phyloP scores from a whole-genome alignment of 2,888 invertebrate species.

The Eupeodes luniger region DNA sequence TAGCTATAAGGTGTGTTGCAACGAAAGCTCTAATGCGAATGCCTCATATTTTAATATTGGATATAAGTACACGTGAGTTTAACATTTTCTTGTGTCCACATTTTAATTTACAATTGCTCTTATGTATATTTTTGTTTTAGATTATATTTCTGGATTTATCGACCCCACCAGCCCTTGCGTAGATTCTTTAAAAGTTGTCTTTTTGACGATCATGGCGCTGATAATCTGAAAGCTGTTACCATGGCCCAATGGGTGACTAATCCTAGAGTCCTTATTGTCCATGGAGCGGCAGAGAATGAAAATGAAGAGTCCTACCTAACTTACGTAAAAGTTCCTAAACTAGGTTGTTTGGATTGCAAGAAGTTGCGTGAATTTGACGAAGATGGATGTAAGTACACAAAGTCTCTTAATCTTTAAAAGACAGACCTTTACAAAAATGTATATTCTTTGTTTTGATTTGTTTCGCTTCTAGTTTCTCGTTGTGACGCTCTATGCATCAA shows the following conservation, averaged over 20 bases:
- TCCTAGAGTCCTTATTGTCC: conserved; percentile 86
- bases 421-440: no score
- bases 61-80: conserved; percentile 87
- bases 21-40: conserved; percentile 85
- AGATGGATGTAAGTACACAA: conserved; percentile 82
- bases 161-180: conserved; percentile 82
- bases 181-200: conserved; percentile 86
- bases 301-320: conserved; percentile 84
- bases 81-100: background rate
- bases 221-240: conserved; percentile 86
- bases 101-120: background rate
- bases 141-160: conserved; percentile 84
- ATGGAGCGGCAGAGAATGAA: conserved; percentile 85
- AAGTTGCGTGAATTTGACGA: conserved; percentile 84
- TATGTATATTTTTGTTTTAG: conserved; percentile 73
- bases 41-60: conserved; percentile 86
- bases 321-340: conserved; percentile 86
- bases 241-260: conserved; percentile 88
- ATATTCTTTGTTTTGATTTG: background rate
- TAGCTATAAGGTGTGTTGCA: conserved; percentile 90
- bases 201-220: conserved; percentile 87
- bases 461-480: conserved; percentile 84
- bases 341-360: conserved; percentile 87
- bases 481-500: conserved; percentile 91
- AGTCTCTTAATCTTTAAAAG: no score